Conservation (phyloP, 2,888 invertebrate species). For the Caenorhabditis doughertyi region DNA sequence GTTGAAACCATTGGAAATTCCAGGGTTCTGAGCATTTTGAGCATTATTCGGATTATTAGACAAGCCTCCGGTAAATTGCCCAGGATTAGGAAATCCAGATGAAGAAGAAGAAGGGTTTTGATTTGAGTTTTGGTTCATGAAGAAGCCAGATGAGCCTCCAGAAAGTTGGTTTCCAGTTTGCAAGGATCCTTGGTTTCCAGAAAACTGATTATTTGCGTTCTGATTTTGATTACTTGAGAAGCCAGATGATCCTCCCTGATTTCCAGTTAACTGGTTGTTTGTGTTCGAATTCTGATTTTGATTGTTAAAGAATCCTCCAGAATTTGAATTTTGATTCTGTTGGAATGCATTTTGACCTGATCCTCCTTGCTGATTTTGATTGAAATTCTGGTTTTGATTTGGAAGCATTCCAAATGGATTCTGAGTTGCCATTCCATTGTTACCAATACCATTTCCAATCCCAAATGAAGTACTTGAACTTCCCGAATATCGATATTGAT, state of each 20-base stretch:
- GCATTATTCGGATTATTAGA: not conserved
- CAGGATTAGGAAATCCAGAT: too few relatives aligned
- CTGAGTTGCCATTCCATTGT: not conserved
- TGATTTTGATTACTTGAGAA: conserved; percentile 2
- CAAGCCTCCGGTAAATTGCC: too few relatives aligned
- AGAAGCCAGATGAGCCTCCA: conserved; percentile 2
- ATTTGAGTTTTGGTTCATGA: not conserved
- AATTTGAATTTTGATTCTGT: conserved; percentile 1
- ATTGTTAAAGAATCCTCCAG: not conserved
- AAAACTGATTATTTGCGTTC: not conserved
- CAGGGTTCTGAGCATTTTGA: not conserved
- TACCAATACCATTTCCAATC: conserved; percentile 20
- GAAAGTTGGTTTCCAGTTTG: not conserved
- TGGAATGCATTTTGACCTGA: conserved; percentile 26
- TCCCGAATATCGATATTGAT: conserved; percentile 48
- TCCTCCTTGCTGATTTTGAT: not conserved
- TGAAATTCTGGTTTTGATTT: not conserved
- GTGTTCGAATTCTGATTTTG: not conserved
- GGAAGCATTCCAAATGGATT: not conserved
- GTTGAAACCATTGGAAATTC: not conserved
- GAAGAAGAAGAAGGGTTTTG: not conserved
- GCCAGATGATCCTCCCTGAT: conserved; percentile 3
- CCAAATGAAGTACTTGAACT: conserved; percentile 11
- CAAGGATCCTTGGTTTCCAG: not conserved
- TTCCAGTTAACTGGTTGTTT: not conserved